These are phyloP conservation scores for Pentamera pediparva DNA, from an alignment of 53 echinoderm and acorn worm species.

Conservation along the genomic window DNA sequence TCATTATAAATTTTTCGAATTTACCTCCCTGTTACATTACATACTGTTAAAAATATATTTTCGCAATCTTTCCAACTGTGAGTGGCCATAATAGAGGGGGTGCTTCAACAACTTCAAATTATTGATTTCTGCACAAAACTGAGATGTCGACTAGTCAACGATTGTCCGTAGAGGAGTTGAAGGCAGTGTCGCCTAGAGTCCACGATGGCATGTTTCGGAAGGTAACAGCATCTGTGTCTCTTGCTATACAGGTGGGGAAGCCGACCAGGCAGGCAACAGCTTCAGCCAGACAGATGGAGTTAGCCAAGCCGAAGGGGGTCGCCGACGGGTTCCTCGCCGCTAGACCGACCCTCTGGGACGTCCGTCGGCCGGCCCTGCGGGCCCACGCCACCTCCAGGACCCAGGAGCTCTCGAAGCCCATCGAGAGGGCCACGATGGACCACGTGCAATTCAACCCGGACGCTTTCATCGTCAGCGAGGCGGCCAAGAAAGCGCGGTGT, in stretches of 20 bases:
- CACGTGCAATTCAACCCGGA: slow-evolving; percentile 98
- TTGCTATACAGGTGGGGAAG: slow-evolving; percentile 45
- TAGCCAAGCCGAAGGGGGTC: slow-evolving; percentile 89
- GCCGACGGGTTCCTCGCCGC: slow-evolving; percentile 81
- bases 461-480: slow-evolving; percentile 95
- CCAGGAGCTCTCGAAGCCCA: slow-evolving; percentile 78
- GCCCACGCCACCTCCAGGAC: slow-evolving; percentile 77
- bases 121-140: too few species aligned
- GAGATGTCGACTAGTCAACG: too few species aligned
- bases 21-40: too few species aligned
- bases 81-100: too few species aligned
- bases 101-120: too few species aligned
- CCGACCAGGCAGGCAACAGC: slow-evolving; percentile 61
- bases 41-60: too few species aligned
- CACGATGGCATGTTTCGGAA: too few species aligned
- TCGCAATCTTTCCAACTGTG: too few species aligned
- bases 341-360: slow-evolving; percentile 53
- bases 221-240: too few species aligned
- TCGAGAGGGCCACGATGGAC: slow-evolving; percentile 96
- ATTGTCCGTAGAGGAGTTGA: too few species aligned
- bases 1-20: too few species aligned
- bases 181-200: too few species aligned
- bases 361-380: slow-evolving; percentile 57
- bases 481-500: slow-evolving; percentile 90
- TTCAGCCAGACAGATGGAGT: slow-evolving; percentile 74